Evolutionary conservation across 1,140 invertebrate genomes (phyloP), one percentile per base, ranked within the genome.

Genomic region (Daktulosphaira vitifoliae): DNA sequence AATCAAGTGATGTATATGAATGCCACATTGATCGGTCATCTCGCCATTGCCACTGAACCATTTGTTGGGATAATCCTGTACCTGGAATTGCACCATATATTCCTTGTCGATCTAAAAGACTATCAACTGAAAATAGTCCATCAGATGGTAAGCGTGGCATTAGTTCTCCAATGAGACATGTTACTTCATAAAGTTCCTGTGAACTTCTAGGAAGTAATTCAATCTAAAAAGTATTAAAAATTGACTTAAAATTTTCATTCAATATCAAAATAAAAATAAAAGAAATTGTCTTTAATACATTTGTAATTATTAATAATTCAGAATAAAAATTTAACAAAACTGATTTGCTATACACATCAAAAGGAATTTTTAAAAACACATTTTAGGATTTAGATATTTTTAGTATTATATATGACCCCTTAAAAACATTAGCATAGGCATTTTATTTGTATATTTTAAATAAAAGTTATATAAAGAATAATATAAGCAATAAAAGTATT

Each of bases 181-280:
- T 96, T 65, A 98, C 93, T 78, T 97, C 95, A 74, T 95, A 95
- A 68, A 96, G 79, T 76, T 98, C 95, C 75, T 96, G 91, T 2
- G 94, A 93, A 67, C 89, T 91, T 52, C 94, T 83, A 13, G 89
- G 81, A 22, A 95, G 83, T 51, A 97, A 78, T 74, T 96, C 90
- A 48, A 94, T 84, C 78, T 89, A 67, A 9, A 56, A 65, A 67
- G 53, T 64, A 42, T 18, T 33, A 33, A 33, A 33, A 33, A 33
- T 11, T n/a, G n/a, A n/a, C n/a, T n/a, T n/a, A n/a, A n/a, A n/a
- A n/a, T n/a, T n/a, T n/a, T n/a, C 29, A 66, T 65, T 59, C 15
- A 51, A 54, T 20, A 65, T 44, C 37, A 59, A 66, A 23, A 59
- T 42, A n/a, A n/a, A n/a, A n/a, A n/a, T n/a, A n/a, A n/a, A n/a